Base-by-base conservation (phyloP, 2,797 vertebrate genomes). In the Sylvilagus floridanus region DNA sequence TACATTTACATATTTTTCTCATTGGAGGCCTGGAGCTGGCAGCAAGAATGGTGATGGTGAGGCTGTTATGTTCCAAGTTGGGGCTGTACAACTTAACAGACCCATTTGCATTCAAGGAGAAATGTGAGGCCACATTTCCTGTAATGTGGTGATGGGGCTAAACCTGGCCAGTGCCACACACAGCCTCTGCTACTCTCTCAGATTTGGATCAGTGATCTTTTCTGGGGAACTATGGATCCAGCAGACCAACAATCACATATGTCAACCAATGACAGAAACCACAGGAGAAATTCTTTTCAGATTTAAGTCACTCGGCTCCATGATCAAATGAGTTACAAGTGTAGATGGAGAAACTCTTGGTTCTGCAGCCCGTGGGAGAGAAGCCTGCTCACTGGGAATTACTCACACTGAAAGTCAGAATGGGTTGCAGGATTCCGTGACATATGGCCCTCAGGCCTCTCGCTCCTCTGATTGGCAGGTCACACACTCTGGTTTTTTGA, bases 401-500 rank as follows among this genome's bases (percentile, higher is more conserved):
- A 50, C 87, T 95, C 54, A 78, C 19, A 42, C 26, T 0, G 4
- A 2, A 66, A 97, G 88, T 90, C 90, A 88, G 94, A 90, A 90
- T 73, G 82, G 84, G 75, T 82, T 86, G 62, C 60, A 68, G 66
- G 90, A 78, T 73, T 0, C 4, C 60, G 90, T 82, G 92, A 96
- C 96, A 82, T 60, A 90, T 37, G 97, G 94, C 90, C 92, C 92
- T 96, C 0, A 14, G 94, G 96, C 71, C 95, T 96, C 94, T 95
- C 92, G 30, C 75, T 93, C 63, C 76, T 69, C 82, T 97, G 97
- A 97, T 84, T 97, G 97, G 96, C 96, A 96, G 96, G 97, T 96
- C 97, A 97, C 93, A 97, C 96, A 96, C 91, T 54, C 91, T 97
- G 95, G 85, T 96, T 97, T 96, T 96, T 94, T 97, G 96, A 97